These are phyloP conservation scores for Pseudomugil gertrudae DNA, from an alignment of 2,797 vertebrate species.

Conservation along the genomic window DNA sequence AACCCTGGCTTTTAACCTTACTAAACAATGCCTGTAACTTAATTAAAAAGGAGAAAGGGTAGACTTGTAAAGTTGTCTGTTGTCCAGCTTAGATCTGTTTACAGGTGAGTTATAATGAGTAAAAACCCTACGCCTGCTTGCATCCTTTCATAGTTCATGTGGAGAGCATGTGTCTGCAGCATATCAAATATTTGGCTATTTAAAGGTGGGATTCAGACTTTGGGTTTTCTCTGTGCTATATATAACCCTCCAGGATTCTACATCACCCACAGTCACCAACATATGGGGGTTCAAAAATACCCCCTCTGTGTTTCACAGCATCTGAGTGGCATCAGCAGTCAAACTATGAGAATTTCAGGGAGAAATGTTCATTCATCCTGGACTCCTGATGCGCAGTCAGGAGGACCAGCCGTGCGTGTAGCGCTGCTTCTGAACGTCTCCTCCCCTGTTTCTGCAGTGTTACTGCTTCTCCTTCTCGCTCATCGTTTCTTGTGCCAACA, in stretches of 20 bases:
- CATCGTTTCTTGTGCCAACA: slow-evolving; percentile 67
- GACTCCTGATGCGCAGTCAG: slow-evolving; percentile 76
- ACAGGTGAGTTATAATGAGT: not conserved
- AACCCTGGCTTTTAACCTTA: not conserved
- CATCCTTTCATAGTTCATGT: not conserved
- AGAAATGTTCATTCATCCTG: slow-evolving; percentile 52
- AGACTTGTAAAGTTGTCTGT: not conserved
- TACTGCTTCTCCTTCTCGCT: slow-evolving; percentile 64
- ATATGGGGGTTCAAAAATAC: slow-evolving; percentile 33
- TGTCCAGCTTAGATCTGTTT: not conserved
- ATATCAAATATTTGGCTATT: not conserved
- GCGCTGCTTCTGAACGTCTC: slow-evolving; percentile 70
- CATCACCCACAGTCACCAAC: slow-evolving; percentile 33
- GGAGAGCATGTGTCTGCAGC: not conserved
- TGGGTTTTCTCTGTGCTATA: slow-evolving; percentile 2
- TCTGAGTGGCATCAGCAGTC: slow-evolving; percentile 10
- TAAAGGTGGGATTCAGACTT: slow-evolving; percentile 4
- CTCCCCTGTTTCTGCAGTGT: slow-evolving; percentile 81
- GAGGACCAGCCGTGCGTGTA: slow-evolving; percentile 69
- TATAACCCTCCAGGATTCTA: slow-evolving; percentile 27
- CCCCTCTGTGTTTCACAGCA: slow-evolving; percentile 11
- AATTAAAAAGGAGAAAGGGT: not conserved
- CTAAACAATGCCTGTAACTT: not conserved
- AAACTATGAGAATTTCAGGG: slow-evolving; percentile 37
- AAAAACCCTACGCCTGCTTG: not conserved